Conservation (phyloP, 2,797 vertebrate species). For the Eulemur coronatus region DNA sequence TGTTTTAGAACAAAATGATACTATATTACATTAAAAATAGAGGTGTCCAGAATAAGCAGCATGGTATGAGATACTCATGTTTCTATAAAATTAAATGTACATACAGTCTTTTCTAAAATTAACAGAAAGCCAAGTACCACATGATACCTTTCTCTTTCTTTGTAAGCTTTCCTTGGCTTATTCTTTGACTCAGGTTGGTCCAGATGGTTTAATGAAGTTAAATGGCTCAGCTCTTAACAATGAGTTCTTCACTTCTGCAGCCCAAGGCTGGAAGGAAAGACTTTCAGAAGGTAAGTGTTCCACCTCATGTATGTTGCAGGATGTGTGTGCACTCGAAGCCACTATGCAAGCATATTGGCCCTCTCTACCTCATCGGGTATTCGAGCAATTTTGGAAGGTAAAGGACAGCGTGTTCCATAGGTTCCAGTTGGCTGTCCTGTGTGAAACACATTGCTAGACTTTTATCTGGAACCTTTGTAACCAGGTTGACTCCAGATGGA, state of each 20-base stretch:
- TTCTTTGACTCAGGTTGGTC: slow-evolving; percentile 88
- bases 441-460: background rate
- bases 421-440: background rate
- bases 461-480: background rate
- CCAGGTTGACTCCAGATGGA: background rate
- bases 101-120: background rate
- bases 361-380: background rate
- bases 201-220: slow-evolving; percentile 94
- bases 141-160: background rate
- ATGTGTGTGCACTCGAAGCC: background rate
- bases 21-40: background rate
- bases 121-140: background rate
- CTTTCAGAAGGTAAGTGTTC: slow-evolving; percentile 92
- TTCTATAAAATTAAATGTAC: slow-evolving; percentile 7
- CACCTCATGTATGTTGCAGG: background rate
- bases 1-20: background rate
- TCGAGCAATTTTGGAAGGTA: background rate
- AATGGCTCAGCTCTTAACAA: slow-evolving; percentile 97
- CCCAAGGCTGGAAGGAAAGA: slow-evolving; percentile 98
- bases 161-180: slow-evolving; percentile 44
- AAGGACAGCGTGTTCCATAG: background rate
- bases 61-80: background rate
- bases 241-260: slow-evolving; percentile 98
- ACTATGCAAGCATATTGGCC: background rate
- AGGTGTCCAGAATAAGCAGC: background rate